A percentile compares a stretch with the other conserved stretches of the same genome.
Evolutionary conservation across 2,888 invertebrate species (phyloP).

Genomic region (Anodontia alba): DNA sequence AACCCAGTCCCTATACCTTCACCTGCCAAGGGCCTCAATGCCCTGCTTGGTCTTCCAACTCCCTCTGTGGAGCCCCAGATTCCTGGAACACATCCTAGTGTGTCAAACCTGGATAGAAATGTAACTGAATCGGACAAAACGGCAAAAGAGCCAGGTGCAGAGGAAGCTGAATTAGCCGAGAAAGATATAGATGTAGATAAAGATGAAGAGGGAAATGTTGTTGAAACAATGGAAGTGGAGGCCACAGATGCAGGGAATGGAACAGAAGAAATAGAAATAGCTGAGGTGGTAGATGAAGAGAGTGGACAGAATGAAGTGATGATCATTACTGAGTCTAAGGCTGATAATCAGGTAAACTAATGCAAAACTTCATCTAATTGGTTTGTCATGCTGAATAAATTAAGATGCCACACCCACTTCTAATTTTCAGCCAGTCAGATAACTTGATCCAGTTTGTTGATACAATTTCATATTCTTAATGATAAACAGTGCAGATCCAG

Average conservation of each 20-base stretch:
- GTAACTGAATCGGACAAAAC: background rate
- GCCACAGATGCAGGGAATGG: background rate
- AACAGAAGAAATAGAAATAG: slow-evolving; percentile 6
- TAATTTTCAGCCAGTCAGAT: no score
- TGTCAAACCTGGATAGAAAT: slow-evolving; percentile 11
- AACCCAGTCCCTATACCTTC: background rate
- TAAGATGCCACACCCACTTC: no score
- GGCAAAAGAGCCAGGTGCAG: background rate
- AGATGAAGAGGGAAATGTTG: background rate
- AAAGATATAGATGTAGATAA: background rate
- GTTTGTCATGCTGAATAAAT: no score
- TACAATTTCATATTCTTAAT: no score
- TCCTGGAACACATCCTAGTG: slow-evolving; percentile 44
- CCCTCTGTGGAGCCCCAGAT: slow-evolving; percentile 55
- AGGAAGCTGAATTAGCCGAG: background rate
- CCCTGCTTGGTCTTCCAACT: slow-evolving; percentile 52
- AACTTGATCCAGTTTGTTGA: no score
- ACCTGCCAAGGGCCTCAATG: slow-evolving; percentile 54
- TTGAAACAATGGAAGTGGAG: background rate
- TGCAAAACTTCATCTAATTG: no score
- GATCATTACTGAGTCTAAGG: background rate
- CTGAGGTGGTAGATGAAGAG: slow-evolving; percentile 16
- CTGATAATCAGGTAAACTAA: background rate
- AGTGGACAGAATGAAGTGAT: background rate
- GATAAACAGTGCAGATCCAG: no score